Conservation (phyloP, 2,888 invertebrate species). For the Epirrita christyi region DNA sequence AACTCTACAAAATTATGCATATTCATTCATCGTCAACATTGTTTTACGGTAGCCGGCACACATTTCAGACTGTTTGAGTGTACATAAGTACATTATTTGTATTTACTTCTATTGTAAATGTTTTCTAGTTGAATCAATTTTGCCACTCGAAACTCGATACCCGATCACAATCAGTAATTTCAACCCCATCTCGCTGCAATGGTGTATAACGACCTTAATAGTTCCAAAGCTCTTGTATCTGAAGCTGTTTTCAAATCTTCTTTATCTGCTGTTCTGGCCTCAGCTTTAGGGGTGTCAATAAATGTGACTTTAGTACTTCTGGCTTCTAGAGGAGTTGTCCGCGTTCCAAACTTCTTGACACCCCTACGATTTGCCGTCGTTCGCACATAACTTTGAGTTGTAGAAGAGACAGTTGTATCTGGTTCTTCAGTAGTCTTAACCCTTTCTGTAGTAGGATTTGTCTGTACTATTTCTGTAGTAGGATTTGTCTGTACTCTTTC, state of each 20-base stretch:
- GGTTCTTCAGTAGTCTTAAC: constrained; percentile 47
- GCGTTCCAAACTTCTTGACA: constrained; percentile 63
- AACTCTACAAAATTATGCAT: too few species aligned
- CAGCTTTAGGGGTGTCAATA: constrained; percentile 69
- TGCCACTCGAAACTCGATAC: constrained; percentile 42
- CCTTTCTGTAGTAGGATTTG: constrained; percentile 56
- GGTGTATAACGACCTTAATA: constrained; percentile 92
- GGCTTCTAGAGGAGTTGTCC: constrained; percentile 56
- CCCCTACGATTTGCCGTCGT: constrained; percentile 67
- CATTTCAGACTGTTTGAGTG: background rate
- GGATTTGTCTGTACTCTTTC: constrained; percentile 35
- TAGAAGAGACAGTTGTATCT: constrained; percentile 52
- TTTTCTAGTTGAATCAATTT: constrained; percentile 39
- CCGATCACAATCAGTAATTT: constrained; percentile 36
- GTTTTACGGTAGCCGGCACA: too few species aligned
- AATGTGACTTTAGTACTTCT: constrained; percentile 52
- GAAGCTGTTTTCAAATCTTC: constrained; percentile 81
- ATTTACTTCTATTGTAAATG: background rate
- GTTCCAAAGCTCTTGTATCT: constrained; percentile 91
- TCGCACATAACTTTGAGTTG: constrained; percentile 59
- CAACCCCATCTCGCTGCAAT: constrained; percentile 93
- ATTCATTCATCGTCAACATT: too few species aligned
- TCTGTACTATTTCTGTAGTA: constrained; percentile 39
- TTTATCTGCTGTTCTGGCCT: constrained; percentile 65
- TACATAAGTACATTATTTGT: background rate